phyloP scores from a whole-genome alignment of 2,888 invertebrate species.

The Sinohyriopsis cumingii region DNA sequence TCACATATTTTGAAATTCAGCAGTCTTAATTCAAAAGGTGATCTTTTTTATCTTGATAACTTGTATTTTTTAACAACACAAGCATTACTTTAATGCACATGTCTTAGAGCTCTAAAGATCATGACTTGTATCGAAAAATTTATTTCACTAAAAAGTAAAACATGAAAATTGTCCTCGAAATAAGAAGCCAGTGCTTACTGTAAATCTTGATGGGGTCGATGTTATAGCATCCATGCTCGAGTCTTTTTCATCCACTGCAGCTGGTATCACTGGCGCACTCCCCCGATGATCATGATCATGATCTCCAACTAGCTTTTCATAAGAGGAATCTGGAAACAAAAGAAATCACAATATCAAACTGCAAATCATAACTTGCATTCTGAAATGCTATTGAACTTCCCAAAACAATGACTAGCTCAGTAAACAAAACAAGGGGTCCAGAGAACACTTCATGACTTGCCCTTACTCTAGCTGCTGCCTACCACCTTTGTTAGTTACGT shows the following conservation, averaged over 20 bases:
- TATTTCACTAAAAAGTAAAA: slow-evolving; percentile 1
- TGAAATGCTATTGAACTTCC: too few species aligned
- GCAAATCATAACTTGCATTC: neutral
- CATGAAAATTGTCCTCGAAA: neutral
- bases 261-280: slow-evolving; percentile 81
- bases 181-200: slow-evolving; percentile 18
- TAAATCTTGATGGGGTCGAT: slow-evolving; percentile 72
- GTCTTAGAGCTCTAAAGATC: too few species aligned
- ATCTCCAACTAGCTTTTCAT: slow-evolving; percentile 80
- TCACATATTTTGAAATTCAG: too few species aligned
- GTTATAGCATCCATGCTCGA: slow-evolving; percentile 77
- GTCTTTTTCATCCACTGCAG: slow-evolving; percentile 81
- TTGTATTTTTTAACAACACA: too few species aligned
- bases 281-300: slow-evolving; percentile 62
- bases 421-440: too few species aligned
- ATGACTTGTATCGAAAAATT: neutral
- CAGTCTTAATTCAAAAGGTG: too few species aligned
- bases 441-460: too few species aligned
- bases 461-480: too few species aligned
- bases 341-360: slow-evolving; percentile 5
- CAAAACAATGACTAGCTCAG: too few species aligned
- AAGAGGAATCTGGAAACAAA: slow-evolving; percentile 87
- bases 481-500: too few species aligned
- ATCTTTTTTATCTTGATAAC: too few species aligned
- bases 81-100: too few species aligned